These are phyloP conservation scores for Notodonta dromedarius DNA, from an alignment of 2,888 invertebrate species.

Conservation along the genomic window DNA sequence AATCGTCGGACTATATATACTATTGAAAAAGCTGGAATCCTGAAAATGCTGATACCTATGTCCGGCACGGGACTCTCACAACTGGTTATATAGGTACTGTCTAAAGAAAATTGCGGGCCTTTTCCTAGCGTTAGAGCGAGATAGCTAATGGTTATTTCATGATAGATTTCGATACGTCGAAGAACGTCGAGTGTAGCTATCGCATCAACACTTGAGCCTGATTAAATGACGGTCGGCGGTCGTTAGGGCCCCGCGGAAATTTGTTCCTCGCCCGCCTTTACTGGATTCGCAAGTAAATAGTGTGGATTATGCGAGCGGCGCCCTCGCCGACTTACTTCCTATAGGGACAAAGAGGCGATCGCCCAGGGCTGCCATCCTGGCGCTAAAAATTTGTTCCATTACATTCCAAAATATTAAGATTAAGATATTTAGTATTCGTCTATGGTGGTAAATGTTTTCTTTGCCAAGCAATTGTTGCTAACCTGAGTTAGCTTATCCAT, in stretches of 20 bases:
- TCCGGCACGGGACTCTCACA: constrained; percentile 57
- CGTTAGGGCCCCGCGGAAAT: constrained; percentile 62
- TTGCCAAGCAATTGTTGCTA: background rate
- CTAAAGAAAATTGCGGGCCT: constrained; percentile 52
- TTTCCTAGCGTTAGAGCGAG: constrained; percentile 37
- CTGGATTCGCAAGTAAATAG: constrained; percentile 38
- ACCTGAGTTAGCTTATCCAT: background rate
- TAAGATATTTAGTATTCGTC: no score
- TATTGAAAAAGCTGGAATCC: constrained; percentile 56
- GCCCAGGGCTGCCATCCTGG: no score
- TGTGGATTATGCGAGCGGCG: constrained; percentile 42
- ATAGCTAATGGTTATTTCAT: constrained; percentile 44
- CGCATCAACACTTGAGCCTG: constrained; percentile 72
- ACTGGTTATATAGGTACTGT: constrained; percentile 65
- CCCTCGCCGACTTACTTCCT: constrained; percentile 15
- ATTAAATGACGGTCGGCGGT: constrained; percentile 70
- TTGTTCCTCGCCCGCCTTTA: constrained; percentile 35
- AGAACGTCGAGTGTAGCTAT: constrained; percentile 52
- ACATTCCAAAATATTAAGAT: constrained; percentile 9
- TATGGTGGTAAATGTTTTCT: no score
- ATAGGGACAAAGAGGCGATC: no score
- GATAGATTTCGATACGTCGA: constrained; percentile 61
- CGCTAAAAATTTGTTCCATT: no score
- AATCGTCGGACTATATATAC: background rate
- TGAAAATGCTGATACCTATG: constrained; percentile 61